Base-by-base conservation (phyloP, 1,140 invertebrate genomes). In the Marisa cornuarietis region DNA sequence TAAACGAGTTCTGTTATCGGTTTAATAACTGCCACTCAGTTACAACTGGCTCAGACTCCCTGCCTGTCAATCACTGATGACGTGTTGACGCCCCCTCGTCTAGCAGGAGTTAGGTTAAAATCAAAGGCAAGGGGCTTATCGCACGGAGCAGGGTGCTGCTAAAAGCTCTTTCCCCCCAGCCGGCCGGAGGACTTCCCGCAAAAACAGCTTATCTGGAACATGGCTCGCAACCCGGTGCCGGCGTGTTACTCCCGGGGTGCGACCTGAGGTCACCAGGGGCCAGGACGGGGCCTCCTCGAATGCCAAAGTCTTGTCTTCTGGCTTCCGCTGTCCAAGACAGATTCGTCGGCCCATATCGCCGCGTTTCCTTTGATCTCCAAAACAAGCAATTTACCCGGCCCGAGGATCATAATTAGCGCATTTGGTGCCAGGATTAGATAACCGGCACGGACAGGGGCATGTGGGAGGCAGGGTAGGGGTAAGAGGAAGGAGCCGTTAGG, bases 391-490 rank as follows among this genome's bases (percentile, higher is more conserved):
- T 49, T 63, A 22, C 63, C 24, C 22, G 76, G 76, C 10, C 63
- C 76, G n/a, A 51, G 63, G 42, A 49, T 54, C 63, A 51, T 77
- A 77, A 77, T 77, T 77, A 77, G 76, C 76, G 63, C 76, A 42
- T 68, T 77, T 51, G 63, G 76, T 77, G 76, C 18, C 76, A n/a
- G 76, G 76, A 77, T 77, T 77, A 77, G 76, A 77, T 77, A 77
- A 77, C 76, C 31, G 65, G 26, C 51, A n/a, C 24, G 65, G 76
- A 62, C 63, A 22, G 51, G 65, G 65, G 31, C 31, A 42, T 42
- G 31, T 42, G 31, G 31, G 63, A 65, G 31, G n/a, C 11, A 14
- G 24, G 63, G 63, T 58, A 58, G 54, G 54, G 54, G 54, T 58
- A 18, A 54, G 54, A 58, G 16, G 54, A 58, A 11, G 54, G 16